Percentiles rank a stretch among this genome's conserved stretches.
phyloP scores from a whole-genome alignment of 2,888 invertebrate genomes.

The Gonocerus acuteangulatus region DNA sequence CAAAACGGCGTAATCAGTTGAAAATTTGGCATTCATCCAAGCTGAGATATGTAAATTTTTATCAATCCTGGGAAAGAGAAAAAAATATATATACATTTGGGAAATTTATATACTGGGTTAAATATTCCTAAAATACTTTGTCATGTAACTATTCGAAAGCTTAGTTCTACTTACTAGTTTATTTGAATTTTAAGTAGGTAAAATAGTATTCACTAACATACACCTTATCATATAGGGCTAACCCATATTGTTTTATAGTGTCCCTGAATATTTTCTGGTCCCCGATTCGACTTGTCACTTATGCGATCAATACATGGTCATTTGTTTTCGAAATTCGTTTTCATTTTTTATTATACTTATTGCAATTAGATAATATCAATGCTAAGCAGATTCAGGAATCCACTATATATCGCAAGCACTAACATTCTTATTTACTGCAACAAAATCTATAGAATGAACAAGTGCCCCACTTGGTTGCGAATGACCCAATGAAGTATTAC shows the following conservation, averaged over 20 bases:
- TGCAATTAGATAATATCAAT: constrained; percentile 81
- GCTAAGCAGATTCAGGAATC: constrained; percentile 85
- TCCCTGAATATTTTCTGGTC: constrained; percentile 64
- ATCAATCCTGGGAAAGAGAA: too few species aligned
- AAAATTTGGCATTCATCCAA: too few species aligned
- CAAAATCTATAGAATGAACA: constrained; percentile 89
- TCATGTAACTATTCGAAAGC: too few species aligned
- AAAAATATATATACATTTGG: too few species aligned
- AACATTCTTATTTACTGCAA: constrained; percentile 65
- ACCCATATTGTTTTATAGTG: constrained; percentile 67
- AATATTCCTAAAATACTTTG: too few species aligned
- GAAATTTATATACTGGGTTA: too few species aligned
- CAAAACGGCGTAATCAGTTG: too few species aligned
- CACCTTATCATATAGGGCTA: constrained; percentile 63
- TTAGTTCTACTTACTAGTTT: too few species aligned
- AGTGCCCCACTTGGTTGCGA: too few species aligned
- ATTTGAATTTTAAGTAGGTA: constrained; percentile 70
- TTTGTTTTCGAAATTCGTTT: constrained; percentile 75
- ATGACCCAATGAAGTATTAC: too few species aligned
- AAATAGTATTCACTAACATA: constrained; percentile 61
- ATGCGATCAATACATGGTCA: constrained; percentile 81
- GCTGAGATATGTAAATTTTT: too few species aligned
- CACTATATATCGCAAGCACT: constrained; percentile 86
- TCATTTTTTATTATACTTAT: constrained; percentile 80
- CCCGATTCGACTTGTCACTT: constrained; percentile 86